Evolutionary conservation across 2,888 invertebrate species (phyloP).

Genomic region (Volucella inanis): DNA sequence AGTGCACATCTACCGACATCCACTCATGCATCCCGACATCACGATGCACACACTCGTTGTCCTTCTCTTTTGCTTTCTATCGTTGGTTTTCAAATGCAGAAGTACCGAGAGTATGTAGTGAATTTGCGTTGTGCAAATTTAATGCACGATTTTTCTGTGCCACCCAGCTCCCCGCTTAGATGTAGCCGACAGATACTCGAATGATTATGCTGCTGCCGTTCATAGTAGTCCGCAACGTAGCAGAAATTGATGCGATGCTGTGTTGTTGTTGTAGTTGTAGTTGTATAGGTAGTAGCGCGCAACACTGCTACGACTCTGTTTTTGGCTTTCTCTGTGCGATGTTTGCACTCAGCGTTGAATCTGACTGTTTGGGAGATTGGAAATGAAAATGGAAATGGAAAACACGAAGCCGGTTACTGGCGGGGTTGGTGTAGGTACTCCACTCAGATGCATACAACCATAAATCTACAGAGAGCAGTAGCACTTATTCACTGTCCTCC

Average conservation of each 20-base stretch:
- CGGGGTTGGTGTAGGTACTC: slow-evolving; percentile 17
- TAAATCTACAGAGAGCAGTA: slow-evolving; percentile 72
- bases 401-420: neutral
- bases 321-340: slow-evolving; percentile 69
- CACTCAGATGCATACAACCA: slow-evolving; percentile 68
- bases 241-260: neutral
- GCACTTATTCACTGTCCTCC: slow-evolving; percentile 67
- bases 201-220: slow-evolving; percentile 69
- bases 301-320: slow-evolving; percentile 68
- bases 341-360: slow-evolving; percentile 39
- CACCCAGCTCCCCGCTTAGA: slow-evolving; percentile 61
- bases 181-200: slow-evolving; percentile 71
- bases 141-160: slow-evolving; percentile 73
- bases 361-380: too few species aligned
- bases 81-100: neutral
- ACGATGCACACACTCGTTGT: slow-evolving; percentile 40
- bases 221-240: slow-evolving; percentile 33
- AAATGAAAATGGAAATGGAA: too few species aligned
- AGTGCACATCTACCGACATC: slow-evolving; percentile 70
- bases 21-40: slow-evolving; percentile 72
- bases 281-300: slow-evolving; percentile 19
- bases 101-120: slow-evolving; percentile 39
- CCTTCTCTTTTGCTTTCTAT: slow-evolving; percentile 14
- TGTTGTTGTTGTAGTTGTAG: slow-evolving; percentile 33
- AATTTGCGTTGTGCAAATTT: slow-evolving; percentile 74